Percentiles rank a stretch among this genome's conserved stretches.
phyloP scores from a whole-genome alignment of 2,888 invertebrate species.

The Lycophotia porphyrea region DNA sequence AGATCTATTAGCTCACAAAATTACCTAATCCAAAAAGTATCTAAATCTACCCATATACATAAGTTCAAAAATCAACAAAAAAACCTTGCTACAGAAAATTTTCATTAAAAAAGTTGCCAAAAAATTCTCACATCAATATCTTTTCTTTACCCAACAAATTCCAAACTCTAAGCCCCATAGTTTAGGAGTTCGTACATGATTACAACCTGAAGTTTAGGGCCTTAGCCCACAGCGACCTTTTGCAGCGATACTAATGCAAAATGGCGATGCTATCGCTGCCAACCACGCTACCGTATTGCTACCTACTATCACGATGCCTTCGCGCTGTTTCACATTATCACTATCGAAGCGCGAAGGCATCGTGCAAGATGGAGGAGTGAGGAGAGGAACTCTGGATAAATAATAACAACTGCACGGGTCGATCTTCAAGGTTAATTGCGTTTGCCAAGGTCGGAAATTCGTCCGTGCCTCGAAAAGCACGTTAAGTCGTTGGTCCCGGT shows the following conservation, averaged over 20 bases:
- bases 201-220: conserved; percentile 21
- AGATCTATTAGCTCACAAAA: background rate
- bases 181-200: conserved; percentile 35
- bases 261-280: background rate
- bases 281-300: background rate
- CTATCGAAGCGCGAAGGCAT: too few species aligned
- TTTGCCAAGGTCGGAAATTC: background rate
- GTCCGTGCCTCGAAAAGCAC: too few species aligned
- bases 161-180: conserved; percentile 10
- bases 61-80: conserved; percentile 10
- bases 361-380: background rate
- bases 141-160: conserved; percentile 4
- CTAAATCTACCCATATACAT: background rate
- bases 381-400: background rate
- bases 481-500: too few species aligned
- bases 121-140: conserved; percentile 6
- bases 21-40: background rate
- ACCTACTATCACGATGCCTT: background rate
- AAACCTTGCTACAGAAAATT: background rate
- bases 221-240: background rate
- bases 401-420: background rate
- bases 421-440: background rate
- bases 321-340: too few species aligned
- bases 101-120: conserved; percentile 31
- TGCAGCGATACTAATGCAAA: background rate